Percentiles rank a stretch among this genome's conserved stretches.
Conservation (phyloP, 2,888 invertebrate species). For the Cabera pusaria region DNA sequence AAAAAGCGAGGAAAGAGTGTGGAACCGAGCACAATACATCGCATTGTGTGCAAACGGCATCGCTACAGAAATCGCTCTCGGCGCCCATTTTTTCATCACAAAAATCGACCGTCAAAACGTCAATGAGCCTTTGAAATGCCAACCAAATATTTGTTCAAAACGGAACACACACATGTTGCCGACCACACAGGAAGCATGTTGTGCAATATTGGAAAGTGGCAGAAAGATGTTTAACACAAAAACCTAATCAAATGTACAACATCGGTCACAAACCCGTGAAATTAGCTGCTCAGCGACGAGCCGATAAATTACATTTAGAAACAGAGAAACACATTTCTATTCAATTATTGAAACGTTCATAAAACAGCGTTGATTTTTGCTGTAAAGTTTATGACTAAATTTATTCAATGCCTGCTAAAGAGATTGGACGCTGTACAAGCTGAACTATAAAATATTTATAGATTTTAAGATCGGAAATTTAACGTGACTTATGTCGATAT, state of each 20-base stretch:
- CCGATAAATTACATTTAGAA: conserved; percentile 58
- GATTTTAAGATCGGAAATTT: too few relatives aligned
- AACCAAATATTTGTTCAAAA: conserved; percentile 71
- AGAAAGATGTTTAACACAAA: conserved; percentile 58
- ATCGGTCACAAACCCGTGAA: conserved; percentile 69
- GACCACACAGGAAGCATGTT: conserved; percentile 75
- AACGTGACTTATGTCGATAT: too few relatives aligned
- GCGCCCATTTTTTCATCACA: conserved; percentile 61
- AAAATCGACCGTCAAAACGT: conserved; percentile 64
- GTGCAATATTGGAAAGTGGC: conserved; percentile 63
- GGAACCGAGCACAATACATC: conserved; percentile 49
- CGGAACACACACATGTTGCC: conserved; percentile 67
- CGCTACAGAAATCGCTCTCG: conserved; percentile 38
- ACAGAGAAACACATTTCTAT: conserved; percentile 26
- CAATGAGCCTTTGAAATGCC: conserved; percentile 72
- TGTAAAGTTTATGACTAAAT: too few relatives aligned
- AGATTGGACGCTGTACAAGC: too few relatives aligned
- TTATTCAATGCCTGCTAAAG: too few relatives aligned
- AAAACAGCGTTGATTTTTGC: too few relatives aligned
- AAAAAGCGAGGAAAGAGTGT: conserved; percentile 58
- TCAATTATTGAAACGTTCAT: conserved; percentile 7
- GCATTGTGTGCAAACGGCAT: conserved; percentile 47
- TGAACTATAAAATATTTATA: too few relatives aligned
- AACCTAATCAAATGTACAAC: conserved; percentile 63
- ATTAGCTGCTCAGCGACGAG: conserved; percentile 55